Percentiles rank a stretch among this genome's conserved stretches.
Evolutionary conservation across 2,113 vertebrate genomes (phyloP).

Genomic region (Camelus dromedarius): DNA sequence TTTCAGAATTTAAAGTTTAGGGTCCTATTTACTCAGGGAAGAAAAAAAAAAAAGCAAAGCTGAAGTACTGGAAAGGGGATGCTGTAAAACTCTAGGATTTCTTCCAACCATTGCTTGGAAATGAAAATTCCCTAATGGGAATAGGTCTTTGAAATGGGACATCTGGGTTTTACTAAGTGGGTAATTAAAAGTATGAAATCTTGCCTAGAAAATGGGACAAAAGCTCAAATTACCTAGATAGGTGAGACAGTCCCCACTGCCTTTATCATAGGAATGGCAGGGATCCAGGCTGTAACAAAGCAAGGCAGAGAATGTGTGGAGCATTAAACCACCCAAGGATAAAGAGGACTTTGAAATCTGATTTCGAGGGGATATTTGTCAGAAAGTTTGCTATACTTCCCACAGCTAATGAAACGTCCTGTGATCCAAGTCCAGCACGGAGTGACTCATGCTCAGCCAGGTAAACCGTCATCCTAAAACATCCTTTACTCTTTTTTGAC

Average conservation of each 20-base stretch:
- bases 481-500: not conserved
- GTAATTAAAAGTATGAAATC: constrained; percentile 80
- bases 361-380: constrained; percentile 52
- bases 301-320: constrained; percentile 20
- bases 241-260: constrained; percentile 73
- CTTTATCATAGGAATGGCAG: constrained; percentile 74
- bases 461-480: not conserved
- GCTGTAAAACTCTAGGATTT: constrained; percentile 81
- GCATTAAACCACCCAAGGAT: constrained; percentile 55
- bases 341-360: constrained; percentile 55
- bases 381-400: constrained; percentile 39
- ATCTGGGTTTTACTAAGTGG: constrained; percentile 78
- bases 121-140: constrained; percentile 78
- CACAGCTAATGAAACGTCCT: not conserved
- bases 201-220: constrained; percentile 82
- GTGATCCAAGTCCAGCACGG: not conserved
- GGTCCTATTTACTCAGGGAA: constrained; percentile 74
- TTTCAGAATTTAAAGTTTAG: constrained; percentile 79
- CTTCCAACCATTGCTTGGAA: constrained; percentile 77
- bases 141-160: constrained; percentile 80
- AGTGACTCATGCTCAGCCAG: not conserved
- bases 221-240: constrained; percentile 79
- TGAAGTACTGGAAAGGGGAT: constrained; percentile 78
- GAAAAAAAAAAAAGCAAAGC: constrained; percentile 66
- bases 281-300: constrained; percentile 48